Evolutionary conservation across 1,140 invertebrate species (phyloP).

Genomic region (Leptinotarsa texana): DNA sequence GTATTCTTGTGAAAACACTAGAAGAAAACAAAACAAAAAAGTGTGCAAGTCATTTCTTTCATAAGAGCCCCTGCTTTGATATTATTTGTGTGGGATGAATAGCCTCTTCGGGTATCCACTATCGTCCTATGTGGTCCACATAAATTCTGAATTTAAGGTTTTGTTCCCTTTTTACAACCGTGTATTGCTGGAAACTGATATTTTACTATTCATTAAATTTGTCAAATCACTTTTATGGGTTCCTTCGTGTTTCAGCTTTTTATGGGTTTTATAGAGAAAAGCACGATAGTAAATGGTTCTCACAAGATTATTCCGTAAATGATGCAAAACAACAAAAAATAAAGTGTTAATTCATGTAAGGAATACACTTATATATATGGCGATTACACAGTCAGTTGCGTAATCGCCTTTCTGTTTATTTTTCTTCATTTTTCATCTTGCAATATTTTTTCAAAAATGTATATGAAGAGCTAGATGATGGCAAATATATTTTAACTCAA

Average conservation of each 20-base stretch:
- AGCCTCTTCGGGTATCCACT: constrained; percentile 21
- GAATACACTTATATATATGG: too few species aligned
- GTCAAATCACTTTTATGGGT: constrained; percentile 20
- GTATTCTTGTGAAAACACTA: constrained; percentile 36
- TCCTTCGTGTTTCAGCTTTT: neutral
- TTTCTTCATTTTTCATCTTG: too few species aligned
- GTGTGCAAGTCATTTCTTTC: constrained; percentile 16
- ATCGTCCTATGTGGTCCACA: constrained; percentile 38
- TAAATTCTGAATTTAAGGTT: constrained; percentile 36
- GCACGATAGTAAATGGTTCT: neutral
- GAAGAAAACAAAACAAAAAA: constrained; percentile 25
- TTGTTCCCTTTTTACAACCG: constrained; percentile 27
- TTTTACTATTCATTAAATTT: constrained; percentile 26
- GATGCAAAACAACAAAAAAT: too few species aligned
- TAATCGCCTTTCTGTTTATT: too few species aligned
- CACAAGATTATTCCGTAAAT: too few species aligned
- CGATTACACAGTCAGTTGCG: too few species aligned
- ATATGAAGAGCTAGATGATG: too few species aligned
- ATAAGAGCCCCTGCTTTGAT: constrained; percentile 39
- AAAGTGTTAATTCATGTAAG: too few species aligned
- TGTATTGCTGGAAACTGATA: constrained; percentile 32
- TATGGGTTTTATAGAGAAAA: neutral
- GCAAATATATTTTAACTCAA: too few species aligned
- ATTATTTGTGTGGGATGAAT: constrained; percentile 39
- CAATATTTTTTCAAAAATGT: too few species aligned